Evolutionary conservation across 2,797 vertebrate species (phyloP), one percentile per base, ranked within the genome.

Genomic region (Siniperca undulata): DNA sequence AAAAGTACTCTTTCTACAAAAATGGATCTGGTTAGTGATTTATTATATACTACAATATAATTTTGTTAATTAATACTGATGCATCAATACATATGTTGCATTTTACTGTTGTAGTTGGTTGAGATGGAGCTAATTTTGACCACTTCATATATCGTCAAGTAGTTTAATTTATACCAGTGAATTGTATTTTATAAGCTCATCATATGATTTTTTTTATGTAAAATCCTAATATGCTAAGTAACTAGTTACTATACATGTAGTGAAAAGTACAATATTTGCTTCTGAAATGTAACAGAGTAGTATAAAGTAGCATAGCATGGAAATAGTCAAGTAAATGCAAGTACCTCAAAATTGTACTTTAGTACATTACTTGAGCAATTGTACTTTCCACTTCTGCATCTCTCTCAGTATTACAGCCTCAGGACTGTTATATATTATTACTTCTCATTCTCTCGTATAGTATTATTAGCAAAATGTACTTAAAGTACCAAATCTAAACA

Each of bases 31-130:
- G 14, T 17, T 58, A 46, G 7, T 50, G 42, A 30, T 58, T 12
- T 36, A 73, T 44, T 5, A 13, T 34, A 7, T 30, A n/a, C 7
- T 27, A 34, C 2, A 13, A 46, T 38, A 38, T 74, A 19, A 36
- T 11, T 17, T 42, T 69, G n/a, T 64, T 66, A 38, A 48, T 50
- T 77, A 34, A 44, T 55, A 30, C 24, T n/a, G 30, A 73, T 36
- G 3, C 17, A 44, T 46, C 24, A 7, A 4, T 27, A 14, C 30
- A 3, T n/a, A 11, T n/a, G 8, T 17, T 50, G 22, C n/a, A 64
- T 52, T 52, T 27, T 62, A 16, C 38, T 42, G 52, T 30, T 34
- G 59, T 62, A 19, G 30, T 40, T 42, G 2, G 17, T 65, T 22
- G 19, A 68, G 46, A 36, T 14, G 19, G 42, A 71, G 22, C 50